Evolutionary conservation across 2,797 vertebrate genomes (phyloP).

Genomic region (Huso huso): DNA sequence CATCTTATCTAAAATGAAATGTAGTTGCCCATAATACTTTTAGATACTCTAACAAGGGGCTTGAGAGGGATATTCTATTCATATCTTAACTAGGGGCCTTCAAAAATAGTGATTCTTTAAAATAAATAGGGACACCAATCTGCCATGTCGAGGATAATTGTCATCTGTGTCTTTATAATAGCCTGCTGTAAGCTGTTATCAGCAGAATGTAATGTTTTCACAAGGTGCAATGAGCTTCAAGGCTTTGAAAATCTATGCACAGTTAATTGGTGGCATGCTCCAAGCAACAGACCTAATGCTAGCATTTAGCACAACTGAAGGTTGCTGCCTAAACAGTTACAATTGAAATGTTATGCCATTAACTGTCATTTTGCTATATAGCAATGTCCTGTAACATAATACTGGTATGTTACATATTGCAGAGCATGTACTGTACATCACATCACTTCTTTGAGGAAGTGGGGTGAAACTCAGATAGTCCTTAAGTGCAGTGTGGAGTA

Average conservation of each 20-base stretch:
- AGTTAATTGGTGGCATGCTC: constrained; percentile 6
- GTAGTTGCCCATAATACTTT: too few relatives aligned
- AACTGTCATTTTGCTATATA: too few relatives aligned
- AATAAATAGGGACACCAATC: neutral
- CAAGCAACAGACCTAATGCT: neutral
- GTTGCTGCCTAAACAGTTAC: neutral
- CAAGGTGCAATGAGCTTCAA: constrained; percentile 1
- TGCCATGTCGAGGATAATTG: neutral
- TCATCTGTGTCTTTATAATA: neutral
- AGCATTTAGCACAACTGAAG: constrained; percentile 2
- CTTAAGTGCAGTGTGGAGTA: too few relatives aligned
- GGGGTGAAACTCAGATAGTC: too few relatives aligned
- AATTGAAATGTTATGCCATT: constrained; percentile 1
- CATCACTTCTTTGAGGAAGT: too few relatives aligned
- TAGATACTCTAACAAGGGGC: too few relatives aligned
- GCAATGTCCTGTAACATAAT: too few relatives aligned
- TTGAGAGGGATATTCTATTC: neutral
- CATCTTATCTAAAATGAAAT: too few relatives aligned
- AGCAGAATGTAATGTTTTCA: neutral
- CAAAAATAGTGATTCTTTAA: neutral
- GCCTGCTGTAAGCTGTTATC: neutral
- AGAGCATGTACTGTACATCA: too few relatives aligned
- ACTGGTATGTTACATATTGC: too few relatives aligned
- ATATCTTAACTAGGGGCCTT: neutral
- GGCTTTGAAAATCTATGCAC: neutral